Percentiles rank a stretch among this genome's conserved stretches.
Evolutionary conservation across 2,888 invertebrate species (phyloP).

Genomic region (Eupithecia abbreviata): DNA sequence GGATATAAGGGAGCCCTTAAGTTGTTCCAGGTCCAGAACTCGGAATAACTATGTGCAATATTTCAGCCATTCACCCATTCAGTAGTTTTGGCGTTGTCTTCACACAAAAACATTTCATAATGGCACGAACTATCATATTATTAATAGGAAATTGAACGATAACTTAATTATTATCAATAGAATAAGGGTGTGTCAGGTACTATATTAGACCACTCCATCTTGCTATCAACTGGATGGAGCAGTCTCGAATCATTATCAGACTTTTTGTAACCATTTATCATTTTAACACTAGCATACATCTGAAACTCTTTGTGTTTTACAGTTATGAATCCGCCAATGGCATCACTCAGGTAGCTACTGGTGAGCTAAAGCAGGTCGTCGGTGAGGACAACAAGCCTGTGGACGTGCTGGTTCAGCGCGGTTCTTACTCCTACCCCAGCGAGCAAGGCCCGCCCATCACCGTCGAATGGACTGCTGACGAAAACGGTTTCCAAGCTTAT

Average conservation of each 20-base stretch:
- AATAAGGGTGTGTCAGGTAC: too few species aligned
- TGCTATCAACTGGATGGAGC: not conserved
- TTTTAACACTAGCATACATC: not conserved
- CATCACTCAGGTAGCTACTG: conserved; percentile 81
- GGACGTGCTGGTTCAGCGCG: conserved; percentile 83
- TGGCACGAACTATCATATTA: too few species aligned
- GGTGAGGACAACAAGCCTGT: conserved; percentile 84
- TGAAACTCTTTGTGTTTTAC: not conserved
- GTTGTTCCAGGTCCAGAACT: too few species aligned
- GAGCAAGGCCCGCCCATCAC: conserved; percentile 81
- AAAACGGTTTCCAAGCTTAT: conserved; percentile 85
- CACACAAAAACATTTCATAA: too few species aligned
- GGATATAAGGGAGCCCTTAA: not conserved
- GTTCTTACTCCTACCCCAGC: conserved; percentile 83
- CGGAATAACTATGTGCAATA: too few species aligned
- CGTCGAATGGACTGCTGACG: conserved; percentile 84
- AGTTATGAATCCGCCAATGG: conserved; percentile 81
- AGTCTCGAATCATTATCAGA: not conserved
- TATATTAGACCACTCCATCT: not conserved
- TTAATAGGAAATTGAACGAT: too few species aligned
- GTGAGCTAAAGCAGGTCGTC: conserved; percentile 68
- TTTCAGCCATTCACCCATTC: too few species aligned
- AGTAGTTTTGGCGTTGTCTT: too few species aligned
- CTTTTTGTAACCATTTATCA: not conserved
- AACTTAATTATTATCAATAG: too few species aligned